phyloP scores from a whole-genome alignment of 2,113 vertebrate genomes.

The Corapipo altera region DNA sequence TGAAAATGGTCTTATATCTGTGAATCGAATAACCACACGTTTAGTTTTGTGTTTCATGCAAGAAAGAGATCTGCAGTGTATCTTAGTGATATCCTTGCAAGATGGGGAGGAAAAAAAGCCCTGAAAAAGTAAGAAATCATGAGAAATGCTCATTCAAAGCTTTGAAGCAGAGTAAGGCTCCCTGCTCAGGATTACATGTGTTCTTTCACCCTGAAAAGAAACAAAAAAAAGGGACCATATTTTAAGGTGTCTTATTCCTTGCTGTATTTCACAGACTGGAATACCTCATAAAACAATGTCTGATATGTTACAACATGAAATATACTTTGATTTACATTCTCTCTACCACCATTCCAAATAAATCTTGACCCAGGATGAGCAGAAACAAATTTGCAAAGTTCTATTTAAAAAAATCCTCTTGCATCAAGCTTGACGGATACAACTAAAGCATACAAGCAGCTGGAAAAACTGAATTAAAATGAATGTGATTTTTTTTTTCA shows the following conservation, averaged over 20 bases:
- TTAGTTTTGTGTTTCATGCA: background rate
- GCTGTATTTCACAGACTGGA: background rate
- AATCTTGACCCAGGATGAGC: background rate
- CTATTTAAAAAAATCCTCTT: background rate
- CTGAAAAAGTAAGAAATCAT: background rate
- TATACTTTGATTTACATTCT: background rate
- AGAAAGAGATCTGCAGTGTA: rapidly evolving
- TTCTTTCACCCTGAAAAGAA: background rate
- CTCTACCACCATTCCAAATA: background rate
- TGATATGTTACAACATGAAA: background rate
- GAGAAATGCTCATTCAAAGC: background rate
- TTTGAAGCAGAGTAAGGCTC: background rate
- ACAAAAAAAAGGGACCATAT: background rate
- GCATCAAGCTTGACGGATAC: background rate
- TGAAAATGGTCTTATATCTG: background rate
- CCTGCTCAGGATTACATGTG: background rate
- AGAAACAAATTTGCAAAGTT: background rate
- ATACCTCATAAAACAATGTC: background rate
- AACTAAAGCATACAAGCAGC: background rate
- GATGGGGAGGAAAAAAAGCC: background rate
- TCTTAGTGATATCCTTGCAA: background rate
- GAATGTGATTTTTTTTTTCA: background rate
- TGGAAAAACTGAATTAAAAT: background rate
- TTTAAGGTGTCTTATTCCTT: background rate
- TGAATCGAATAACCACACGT: background rate